These are phyloP conservation scores for Allobates femoralis DNA, from an alignment of 2,797 vertebrate species.

Conservation along the genomic window DNA sequence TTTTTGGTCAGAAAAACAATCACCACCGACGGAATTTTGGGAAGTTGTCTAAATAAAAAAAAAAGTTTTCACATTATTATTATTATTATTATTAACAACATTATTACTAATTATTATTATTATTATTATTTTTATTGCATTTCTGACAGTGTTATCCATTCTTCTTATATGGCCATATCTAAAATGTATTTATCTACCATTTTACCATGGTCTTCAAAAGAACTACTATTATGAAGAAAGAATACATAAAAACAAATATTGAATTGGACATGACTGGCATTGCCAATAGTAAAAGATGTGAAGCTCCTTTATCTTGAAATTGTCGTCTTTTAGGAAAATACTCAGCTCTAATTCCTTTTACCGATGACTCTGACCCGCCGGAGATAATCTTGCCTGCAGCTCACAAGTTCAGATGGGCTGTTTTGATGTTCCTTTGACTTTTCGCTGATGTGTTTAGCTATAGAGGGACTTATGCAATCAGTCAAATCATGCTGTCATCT, in stretches of 20 bases:
- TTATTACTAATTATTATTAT: neutral
- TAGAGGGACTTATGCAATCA: constrained; percentile 70
- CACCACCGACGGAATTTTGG: too few species aligned
- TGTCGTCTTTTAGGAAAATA: constrained; percentile 72
- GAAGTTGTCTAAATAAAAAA: too few species aligned
- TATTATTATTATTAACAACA: neutral
- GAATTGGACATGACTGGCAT: neutral
- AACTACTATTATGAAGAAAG: neutral
- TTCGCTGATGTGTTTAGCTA: constrained; percentile 74
- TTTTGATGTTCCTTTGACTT: constrained; percentile 75
- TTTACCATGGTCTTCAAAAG: neutral
- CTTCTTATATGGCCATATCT: neutral
- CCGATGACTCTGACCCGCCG: constrained; percentile 73
- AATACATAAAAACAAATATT: neutral
- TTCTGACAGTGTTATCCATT: neutral
- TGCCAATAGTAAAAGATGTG: constrained; percentile 7
- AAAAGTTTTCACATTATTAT: too few species aligned
- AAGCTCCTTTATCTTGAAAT: neutral
- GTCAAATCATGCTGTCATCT: constrained; percentile 76
- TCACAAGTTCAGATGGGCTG: constrained; percentile 76
- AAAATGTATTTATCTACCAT: neutral
- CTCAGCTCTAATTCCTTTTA: constrained; percentile 75
- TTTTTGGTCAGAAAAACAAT: too few species aligned
- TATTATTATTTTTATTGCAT: neutral
- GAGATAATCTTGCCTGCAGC: constrained; percentile 74